These are phyloP conservation scores for Drosophila anomelani DNA, from an alignment of 2,888 invertebrate genomes.

Conservation along the genomic window DNA sequence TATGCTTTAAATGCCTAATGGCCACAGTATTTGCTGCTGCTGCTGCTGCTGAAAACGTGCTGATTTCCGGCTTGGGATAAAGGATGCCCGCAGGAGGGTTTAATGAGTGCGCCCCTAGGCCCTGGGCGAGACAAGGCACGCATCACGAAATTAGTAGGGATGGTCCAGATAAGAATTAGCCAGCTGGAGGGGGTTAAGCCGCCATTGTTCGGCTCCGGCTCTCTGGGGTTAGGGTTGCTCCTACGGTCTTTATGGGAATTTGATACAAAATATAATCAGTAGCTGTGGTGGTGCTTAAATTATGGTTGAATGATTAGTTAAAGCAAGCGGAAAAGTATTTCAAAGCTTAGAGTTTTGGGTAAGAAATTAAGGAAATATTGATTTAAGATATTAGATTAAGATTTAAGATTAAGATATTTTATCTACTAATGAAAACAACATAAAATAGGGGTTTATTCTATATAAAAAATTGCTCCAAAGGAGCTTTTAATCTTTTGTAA, in stretches of 20 bases:
- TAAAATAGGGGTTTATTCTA: no score
- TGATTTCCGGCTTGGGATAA: slow-evolving; percentile 44
- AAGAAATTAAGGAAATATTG: neutral
- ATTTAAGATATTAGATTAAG: no score
- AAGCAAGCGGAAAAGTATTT: neutral
- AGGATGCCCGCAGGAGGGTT: slow-evolving; percentile 33
- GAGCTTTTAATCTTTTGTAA: neutral
- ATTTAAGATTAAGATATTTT: no score
- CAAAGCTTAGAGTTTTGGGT: neutral
- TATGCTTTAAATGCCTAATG: slow-evolving; percentile 34
- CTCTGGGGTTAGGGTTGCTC: neutral
- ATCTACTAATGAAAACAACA: neutral
- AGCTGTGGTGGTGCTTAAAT: neutral
- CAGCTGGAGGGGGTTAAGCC: slow-evolving; percentile 10
- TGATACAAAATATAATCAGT: no score
- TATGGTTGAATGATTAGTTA: neutral
- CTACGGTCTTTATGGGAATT: neutral
- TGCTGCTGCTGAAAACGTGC: slow-evolving; percentile 32
- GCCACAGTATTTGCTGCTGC: neutral
- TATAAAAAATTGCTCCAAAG: no score
- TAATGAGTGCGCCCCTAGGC: slow-evolving; percentile 32
- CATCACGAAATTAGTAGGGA: slow-evolving; percentile 14
- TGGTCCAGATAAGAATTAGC: slow-evolving; percentile 29
- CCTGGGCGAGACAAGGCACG: slow-evolving; percentile 22
- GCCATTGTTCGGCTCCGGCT: slow-evolving; percentile 10